A percentile compares a stretch with the other conserved stretches of the same genome.
These are phyloP conservation scores for Glossosoma conforme DNA, from an alignment of 1,140 invertebrate species.

Conservation along the genomic window DNA sequence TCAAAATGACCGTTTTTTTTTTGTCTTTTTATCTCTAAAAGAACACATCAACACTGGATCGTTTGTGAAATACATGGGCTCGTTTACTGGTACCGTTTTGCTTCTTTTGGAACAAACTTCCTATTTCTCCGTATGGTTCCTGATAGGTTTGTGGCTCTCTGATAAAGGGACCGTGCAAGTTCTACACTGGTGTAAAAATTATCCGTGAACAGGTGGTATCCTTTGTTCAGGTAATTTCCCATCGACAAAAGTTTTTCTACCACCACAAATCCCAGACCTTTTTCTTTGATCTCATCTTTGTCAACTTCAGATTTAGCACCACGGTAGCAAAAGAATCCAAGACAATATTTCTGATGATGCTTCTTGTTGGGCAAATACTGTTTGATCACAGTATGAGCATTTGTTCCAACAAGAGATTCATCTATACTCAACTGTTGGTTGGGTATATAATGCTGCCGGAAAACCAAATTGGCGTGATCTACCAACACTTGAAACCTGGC, in stretches of 20 bases:
- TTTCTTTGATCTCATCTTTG: constrained; percentile 29
- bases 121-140: constrained; percentile 27
- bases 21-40: constrained; percentile 17
- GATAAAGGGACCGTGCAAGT: constrained; percentile 16
- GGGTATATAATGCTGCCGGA: constrained; percentile 31
- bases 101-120: constrained; percentile 26
- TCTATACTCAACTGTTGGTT: constrained; percentile 31
- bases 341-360: constrained; percentile 33
- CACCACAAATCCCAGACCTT: constrained; percentile 29
- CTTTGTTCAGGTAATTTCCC: constrained; percentile 32
- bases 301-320: constrained; percentile 21
- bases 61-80: constrained; percentile 16
- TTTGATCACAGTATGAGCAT: constrained; percentile 21
- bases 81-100: constrained; percentile 13
- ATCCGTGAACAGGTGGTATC: constrained; percentile 28
- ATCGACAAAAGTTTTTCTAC: constrained; percentile 32
- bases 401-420: constrained; percentile 31
- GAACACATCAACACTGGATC: constrained; percentile 21
- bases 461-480: constrained; percentile 32
- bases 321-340: constrained; percentile 30
- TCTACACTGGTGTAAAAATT: constrained; percentile 22
- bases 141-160: constrained; percentile 10
- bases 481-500: constrained; percentile 31
- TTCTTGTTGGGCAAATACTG: constrained; percentile 35
- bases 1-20: constrained; percentile 11